Evolutionary conservation across 2,797 vertebrate species (phyloP).

Genomic region (Molossus alvarezi): DNA sequence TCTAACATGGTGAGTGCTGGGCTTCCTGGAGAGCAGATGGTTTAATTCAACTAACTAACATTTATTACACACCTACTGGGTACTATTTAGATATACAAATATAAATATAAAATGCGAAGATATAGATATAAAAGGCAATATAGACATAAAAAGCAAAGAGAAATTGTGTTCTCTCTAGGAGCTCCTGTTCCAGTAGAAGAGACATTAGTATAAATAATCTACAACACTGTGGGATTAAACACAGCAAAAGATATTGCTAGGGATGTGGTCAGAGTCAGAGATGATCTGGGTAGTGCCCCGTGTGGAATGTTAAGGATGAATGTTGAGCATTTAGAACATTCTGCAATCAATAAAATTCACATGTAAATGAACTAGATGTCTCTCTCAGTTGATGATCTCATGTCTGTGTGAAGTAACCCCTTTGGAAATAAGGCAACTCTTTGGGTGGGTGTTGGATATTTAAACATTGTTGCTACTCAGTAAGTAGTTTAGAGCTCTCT

Average conservation of each 20-base stretch:
- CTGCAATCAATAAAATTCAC: neutral
- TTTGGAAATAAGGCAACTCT: neutral
- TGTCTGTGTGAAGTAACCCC: neutral
- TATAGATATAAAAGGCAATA: constrained; percentile 11
- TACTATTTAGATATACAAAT: constrained; percentile 18
- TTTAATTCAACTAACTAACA: neutral
- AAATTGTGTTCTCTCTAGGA: neutral
- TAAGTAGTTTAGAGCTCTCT: neutral
- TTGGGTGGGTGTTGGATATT: neutral
- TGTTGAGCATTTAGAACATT: neutral
- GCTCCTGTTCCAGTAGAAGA: neutral
- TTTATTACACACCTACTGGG: neutral
- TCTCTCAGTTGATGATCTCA: neutral
- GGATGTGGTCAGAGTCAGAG: neutral
- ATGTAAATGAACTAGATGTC: neutral
- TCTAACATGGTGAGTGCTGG: neutral
- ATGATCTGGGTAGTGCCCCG: neutral
- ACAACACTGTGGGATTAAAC: neutral
- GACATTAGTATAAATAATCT: neutral
- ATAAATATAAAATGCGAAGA: constrained; percentile 19
- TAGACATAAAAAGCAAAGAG: constrained; percentile 18
- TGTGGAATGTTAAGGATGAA: constrained; percentile 41
- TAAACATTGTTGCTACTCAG: neutral
- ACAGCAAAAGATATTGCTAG: neutral
- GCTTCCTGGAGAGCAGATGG: neutral